Conservation (phyloP, 30 jellyfish, hydroid and myxozoan genomes). For the Aurelia sp. region DNA sequence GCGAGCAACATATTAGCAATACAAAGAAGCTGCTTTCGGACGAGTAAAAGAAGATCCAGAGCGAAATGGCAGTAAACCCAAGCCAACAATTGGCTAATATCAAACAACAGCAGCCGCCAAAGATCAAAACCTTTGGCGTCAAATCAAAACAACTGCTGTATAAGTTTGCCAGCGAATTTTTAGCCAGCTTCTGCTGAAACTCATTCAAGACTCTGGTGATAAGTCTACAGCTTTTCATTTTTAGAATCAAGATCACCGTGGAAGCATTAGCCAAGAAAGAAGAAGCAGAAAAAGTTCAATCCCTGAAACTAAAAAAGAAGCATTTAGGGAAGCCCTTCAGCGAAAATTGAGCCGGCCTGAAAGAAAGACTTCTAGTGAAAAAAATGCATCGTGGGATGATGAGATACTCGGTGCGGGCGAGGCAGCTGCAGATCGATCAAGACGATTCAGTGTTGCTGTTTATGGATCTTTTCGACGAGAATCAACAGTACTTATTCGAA, state of each 20-base stretch:
- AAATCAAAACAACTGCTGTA: too few species aligned
- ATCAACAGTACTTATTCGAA: too few species aligned
- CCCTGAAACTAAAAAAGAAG: slow-evolving; percentile 18
- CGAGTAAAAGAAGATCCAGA: too few species aligned
- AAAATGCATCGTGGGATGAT: slow-evolving; percentile 34
- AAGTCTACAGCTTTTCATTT: background rate
- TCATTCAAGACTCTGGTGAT: too few species aligned
- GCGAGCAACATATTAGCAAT: too few species aligned
- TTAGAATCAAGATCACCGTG: background rate
- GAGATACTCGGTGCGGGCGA: slow-evolving; percentile 39
- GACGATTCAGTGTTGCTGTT: slow-evolving; percentile 31
- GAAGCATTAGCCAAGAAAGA: background rate
- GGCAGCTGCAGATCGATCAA: slow-evolving; percentile 23
- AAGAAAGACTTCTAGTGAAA: slow-evolving; percentile 6
- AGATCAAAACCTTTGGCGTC: too few species aligned
- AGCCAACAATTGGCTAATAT: too few species aligned
- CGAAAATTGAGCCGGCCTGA: slow-evolving; percentile 49
- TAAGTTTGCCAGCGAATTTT: too few species aligned
- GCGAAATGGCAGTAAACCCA: too few species aligned
- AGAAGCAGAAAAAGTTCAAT: slow-evolving; percentile 1
- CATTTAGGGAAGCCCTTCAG: slow-evolving; percentile 13
- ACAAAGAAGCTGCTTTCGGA: too few species aligned
- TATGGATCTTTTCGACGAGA: slow-evolving; percentile 29
- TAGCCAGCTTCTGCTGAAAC: too few species aligned
- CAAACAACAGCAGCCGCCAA: too few species aligned